Base-by-base conservation (phyloP, 2,888 invertebrate species). In the Stenodera caucasica region DNA sequence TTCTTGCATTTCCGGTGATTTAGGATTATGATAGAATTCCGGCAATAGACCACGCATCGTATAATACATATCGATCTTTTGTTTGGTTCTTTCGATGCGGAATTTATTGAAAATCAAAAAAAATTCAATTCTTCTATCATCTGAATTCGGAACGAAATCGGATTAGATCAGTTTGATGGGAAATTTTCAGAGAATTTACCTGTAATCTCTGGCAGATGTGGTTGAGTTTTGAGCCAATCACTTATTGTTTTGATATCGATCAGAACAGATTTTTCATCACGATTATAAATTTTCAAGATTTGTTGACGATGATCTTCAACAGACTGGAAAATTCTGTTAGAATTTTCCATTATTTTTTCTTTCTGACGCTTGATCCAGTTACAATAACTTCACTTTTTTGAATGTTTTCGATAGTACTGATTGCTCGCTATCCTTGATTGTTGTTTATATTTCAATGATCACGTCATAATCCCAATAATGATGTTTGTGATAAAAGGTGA, bases 121-220 rank as follows among this genome's bases (percentile, higher is more conserved):
- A n/a, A 45, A 57, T 57, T 45, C 60, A 14, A 70, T 66, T 35
- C 55, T 15, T 2, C 14, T 35, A 8, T 60, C 55, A 18, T 55
- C 70, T 70, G 54, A 26, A 26, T 26, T 26, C 5, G n/a, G n/a
- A n/a, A n/a, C n/a, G n/a, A n/a, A n/a, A n/a, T n/a, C n/a, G n/a
- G n/a, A n/a, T n/a, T n/a, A 32, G 2, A 7, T 11, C 5, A 26
- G 30, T 26, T 26, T 26, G 26, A 30, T 11, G 21, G n/a, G n/a
- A n/a, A n/a, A n/a, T n/a, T n/a, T n/a, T n/a, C n/a, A 49, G n/a
- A 12, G 18, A 21, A 55, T 67, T 70, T 64, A 75, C 75, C 68
- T 12, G 67, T 61, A 18, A 71, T 59, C 69, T 74, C 72, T 9
- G 77, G 76, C 18, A 77, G 54, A 66, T 76, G 74, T 1, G 63